Conservation (phyloP, 2,888 invertebrate species). For the Andricus curvator region DNA sequence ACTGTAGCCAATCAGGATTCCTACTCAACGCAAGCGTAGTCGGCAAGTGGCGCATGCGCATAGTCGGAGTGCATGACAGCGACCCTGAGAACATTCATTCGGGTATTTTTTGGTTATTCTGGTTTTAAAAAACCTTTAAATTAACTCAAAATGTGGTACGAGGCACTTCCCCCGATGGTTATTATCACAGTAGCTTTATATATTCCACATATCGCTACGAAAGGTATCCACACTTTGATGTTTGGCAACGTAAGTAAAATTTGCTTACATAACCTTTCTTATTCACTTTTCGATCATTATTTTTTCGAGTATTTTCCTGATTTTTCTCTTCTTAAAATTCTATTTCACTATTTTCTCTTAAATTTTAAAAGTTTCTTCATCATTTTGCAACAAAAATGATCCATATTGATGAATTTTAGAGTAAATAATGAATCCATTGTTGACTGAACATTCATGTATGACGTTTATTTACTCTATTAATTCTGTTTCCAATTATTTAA, state of each 20-base stretch:
- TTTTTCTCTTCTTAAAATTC: background rate
- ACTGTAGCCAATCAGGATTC: no score
- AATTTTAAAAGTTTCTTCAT: background rate
- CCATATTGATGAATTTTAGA: background rate
- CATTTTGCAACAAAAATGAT: background rate
- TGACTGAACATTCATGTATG: background rate
- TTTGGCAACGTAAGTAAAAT: conserved; percentile 58
- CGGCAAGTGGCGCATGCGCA: background rate
- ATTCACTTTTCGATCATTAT: background rate
- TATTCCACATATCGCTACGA: conserved; percentile 47
- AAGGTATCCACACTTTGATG: conserved; percentile 45
- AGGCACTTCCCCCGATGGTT: conserved; percentile 57
- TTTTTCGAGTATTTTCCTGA: background rate
- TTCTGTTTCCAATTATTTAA: no score
- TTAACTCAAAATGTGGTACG: conserved; percentile 68
- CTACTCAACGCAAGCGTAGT: no score
- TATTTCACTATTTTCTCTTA: background rate
- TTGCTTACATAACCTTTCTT: conserved; percentile 34
- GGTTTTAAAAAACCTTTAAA: background rate
- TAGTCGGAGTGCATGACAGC: background rate
- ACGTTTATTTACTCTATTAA: background rate
- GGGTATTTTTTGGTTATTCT: background rate
- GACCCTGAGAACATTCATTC: background rate
- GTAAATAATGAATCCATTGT: background rate
- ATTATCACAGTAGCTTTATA: conserved; percentile 51